Base-by-base conservation (phyloP, 2,888 invertebrate species). In the Drosophila nr. perissopoda region DNA sequence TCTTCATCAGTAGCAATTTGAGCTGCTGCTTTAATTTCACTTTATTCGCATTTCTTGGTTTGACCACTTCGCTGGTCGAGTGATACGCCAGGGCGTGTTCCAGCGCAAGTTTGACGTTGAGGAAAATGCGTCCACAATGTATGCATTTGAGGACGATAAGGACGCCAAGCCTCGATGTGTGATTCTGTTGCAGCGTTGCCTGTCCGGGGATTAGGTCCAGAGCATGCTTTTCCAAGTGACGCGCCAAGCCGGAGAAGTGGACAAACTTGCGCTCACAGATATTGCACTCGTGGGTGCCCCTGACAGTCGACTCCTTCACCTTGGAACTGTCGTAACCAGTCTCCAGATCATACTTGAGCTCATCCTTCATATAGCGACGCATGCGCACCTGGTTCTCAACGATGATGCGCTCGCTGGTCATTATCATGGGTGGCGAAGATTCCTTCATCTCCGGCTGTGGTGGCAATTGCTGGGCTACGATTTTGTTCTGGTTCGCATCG, bases 221-320 rank as follows among this genome's bases (percentile, higher is more conserved):
- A 0, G 92, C 91, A 74, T 93, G 93, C 49, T 92, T 93, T 63
- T 93, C 93, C 92, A 93, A 92, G 74, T 93, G 93, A 8, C 93
- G 91, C 33, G 86, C 79, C 25, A 93, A 60, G 0, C 93, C 93
- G 0, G 93, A 92, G 18, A 91, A 91, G 72, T 93, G 93, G 0
- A 93, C 93, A 76, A 93, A 93, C 70, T 92, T 93, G 2, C 93
- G 90, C 36, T 92, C 92, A 49, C 93, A 93, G 42, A 93, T 83
- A 10, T 82, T 90, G 64, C 93, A 93, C 75, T 93, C 93, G 75
- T 92, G 91, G 4, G 92, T 91, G 0, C 91, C 92, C 58, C 92
- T 91, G 10, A 60, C 68, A 34, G 90, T 81, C 1, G 33, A 13
- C 66, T 92, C 91, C 0, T 74, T 76, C n/a, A 31, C 5, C 11